Evolutionary conservation across 2,113 vertebrate species (phyloP).

Genomic region (Scophthalmus maximus): DNA sequence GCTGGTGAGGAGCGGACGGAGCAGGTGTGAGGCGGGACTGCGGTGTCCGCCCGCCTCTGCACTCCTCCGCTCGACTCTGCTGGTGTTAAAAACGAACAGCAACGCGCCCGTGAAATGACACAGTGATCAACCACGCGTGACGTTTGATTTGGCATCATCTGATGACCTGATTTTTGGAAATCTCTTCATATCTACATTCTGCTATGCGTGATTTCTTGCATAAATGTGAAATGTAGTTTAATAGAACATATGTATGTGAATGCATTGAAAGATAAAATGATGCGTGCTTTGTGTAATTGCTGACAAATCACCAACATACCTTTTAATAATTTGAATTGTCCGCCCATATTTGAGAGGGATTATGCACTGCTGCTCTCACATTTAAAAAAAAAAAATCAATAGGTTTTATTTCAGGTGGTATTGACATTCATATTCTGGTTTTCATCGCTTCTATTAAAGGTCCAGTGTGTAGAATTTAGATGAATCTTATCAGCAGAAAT

Average conservation of each 20-base stretch:
- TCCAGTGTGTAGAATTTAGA: background rate
- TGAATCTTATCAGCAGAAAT: background rate
- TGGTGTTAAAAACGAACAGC: background rate
- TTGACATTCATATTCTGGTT: background rate
- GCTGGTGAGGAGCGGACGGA: background rate
- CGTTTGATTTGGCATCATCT: too few species aligned
- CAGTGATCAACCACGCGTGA: slow-evolving; percentile 1
- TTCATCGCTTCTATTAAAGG: background rate
- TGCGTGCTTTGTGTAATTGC: too few species aligned
- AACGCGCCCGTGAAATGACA: background rate
- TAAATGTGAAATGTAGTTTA: too few species aligned
- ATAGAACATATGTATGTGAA: too few species aligned
- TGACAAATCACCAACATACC: too few species aligned
- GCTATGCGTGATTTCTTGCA: background rate
- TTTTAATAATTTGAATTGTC: too few species aligned
- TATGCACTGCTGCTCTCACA: too few species aligned
- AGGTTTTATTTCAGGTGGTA: background rate
- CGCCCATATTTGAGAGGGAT: too few species aligned
- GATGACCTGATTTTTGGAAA: too few species aligned
- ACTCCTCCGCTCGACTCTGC: background rate
- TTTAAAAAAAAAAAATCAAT: too few species aligned
- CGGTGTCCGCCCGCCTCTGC: slow-evolving; percentile 11
- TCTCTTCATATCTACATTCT: too few species aligned
- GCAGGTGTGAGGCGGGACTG: slow-evolving; percentile 9
- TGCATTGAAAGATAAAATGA: too few species aligned